phyloP scores from a whole-genome alignment of 2,888 invertebrate genomes.

The Periphyllus acericola region DNA sequence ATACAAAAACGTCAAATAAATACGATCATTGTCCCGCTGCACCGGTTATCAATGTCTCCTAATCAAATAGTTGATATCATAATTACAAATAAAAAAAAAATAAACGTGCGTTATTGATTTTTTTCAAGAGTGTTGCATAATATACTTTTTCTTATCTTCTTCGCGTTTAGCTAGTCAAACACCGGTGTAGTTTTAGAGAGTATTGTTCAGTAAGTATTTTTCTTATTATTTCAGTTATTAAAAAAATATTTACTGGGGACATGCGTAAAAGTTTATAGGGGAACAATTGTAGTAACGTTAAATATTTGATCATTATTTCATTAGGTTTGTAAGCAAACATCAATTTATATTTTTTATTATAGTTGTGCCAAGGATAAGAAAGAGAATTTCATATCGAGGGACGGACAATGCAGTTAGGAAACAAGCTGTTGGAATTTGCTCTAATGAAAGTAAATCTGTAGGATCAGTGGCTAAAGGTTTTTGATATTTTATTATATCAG shows the following conservation, averaged over 20 bases:
- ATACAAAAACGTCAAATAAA: no score
- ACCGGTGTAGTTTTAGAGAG: not conserved
- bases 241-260: constrained; percentile 5
- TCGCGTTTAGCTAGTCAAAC: not conserved
- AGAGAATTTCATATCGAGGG: not conserved
- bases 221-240: not conserved
- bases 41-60: no score
- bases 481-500: not conserved
- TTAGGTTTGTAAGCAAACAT: not conserved
- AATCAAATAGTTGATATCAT: no score
- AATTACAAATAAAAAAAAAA: no score
- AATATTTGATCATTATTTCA: not conserved
- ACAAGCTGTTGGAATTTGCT: no score
- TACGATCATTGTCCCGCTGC: no score
- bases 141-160: not conserved
- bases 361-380: not conserved
- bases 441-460: no score
- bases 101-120: constrained; percentile 4
- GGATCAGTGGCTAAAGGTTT: not conserved
- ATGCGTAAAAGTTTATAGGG: not conserved
- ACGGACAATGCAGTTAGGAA: not conserved
- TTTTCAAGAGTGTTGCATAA: not conserved
- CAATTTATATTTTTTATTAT: not conserved
- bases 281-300: no score
- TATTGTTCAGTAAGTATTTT: not conserved